These are phyloP conservation scores for Taxidea taxus DNA, from an alignment of 2,113 vertebrate species.

Conservation along the genomic window DNA sequence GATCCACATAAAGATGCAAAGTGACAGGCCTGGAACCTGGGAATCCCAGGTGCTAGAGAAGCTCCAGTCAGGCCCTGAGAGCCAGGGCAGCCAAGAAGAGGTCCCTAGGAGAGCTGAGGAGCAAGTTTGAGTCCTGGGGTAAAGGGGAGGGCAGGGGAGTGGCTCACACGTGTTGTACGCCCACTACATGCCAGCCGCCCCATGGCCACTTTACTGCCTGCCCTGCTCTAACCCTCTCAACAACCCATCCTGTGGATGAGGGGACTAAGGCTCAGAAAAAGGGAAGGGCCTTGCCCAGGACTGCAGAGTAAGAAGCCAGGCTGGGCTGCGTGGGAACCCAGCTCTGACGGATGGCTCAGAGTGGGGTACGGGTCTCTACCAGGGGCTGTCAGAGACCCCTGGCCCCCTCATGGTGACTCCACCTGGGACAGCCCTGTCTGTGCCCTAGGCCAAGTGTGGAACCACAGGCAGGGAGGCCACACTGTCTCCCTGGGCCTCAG, in stretches of 20 bases:
- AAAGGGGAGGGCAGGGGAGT: fast-evolving
- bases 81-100: not conserved
- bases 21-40: not conserved
- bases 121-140: too few relatives aligned
- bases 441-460: not conserved
- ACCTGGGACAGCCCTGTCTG: not conserved
- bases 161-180: not conserved
- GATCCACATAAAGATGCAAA: not conserved
- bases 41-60: not conserved
- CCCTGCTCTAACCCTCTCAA: not conserved
- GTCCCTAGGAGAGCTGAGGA: not conserved
- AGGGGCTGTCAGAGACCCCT: not conserved
- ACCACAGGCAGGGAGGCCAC: not conserved
- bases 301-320: not conserved
- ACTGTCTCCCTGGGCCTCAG: not conserved
- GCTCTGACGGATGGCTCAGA: not conserved
- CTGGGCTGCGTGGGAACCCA: not conserved
- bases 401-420: not conserved
- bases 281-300: not conserved
- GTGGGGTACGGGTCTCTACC: not conserved
- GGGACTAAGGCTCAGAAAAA: not conserved
- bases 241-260: not conserved
- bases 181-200: not conserved
- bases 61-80: not conserved
- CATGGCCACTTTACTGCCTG: not conserved